Base-by-base conservation (phyloP, 2,888 invertebrate species). In the Lepidochrysops patricia region DNA sequence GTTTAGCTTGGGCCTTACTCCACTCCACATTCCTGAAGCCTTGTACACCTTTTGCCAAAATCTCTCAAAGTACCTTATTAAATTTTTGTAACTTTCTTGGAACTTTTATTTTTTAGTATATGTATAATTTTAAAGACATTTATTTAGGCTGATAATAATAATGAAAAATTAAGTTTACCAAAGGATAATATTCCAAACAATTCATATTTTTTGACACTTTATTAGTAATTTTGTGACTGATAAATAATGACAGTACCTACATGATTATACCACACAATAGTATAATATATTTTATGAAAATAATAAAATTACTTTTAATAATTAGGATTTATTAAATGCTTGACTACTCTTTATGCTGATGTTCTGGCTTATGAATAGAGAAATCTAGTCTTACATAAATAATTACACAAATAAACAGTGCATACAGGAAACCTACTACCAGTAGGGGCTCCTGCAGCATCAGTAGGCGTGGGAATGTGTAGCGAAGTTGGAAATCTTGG, bases 371-470 rank as follows among this genome's bases (percentile, higher is more conserved):
- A 70, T 92, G 91, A 71, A 99, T 97, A 61, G 98, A 96, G 88
- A 99, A 98, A 90, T 99, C 99, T 77, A 99, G 90, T 70, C 99
- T 92, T 64, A 98, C 96, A 87, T 97, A 98, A 72, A 98, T 90
- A 77, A 99, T 98, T 61, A 98, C 97, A 71, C 95, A 88, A 60
- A 98, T 76, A 89, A 99, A 99, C 66, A 99, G 88, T 37, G 96
- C 84, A 79, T 96, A 97, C 67, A 99, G 92, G 70, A 97, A 98
- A 26, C 93, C 90, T 63, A 97, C 94, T 27, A 98, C 94, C 58
- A 99, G 86, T 37, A 98, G 78, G 0, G 99, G 99, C 80, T 99
- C 99, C 75, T 97, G 96, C 48, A 99, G 88, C 93, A 99, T 93
- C 29, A 96, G 88, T 50, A 95, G 79, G 68, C 95, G 93, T 32